A percentile compares a stretch with the other conserved stretches of the same genome.
These are phyloP conservation scores for Clamator glandarius DNA, from an alignment of 2,797 vertebrate genomes.

Conservation along the genomic window DNA sequence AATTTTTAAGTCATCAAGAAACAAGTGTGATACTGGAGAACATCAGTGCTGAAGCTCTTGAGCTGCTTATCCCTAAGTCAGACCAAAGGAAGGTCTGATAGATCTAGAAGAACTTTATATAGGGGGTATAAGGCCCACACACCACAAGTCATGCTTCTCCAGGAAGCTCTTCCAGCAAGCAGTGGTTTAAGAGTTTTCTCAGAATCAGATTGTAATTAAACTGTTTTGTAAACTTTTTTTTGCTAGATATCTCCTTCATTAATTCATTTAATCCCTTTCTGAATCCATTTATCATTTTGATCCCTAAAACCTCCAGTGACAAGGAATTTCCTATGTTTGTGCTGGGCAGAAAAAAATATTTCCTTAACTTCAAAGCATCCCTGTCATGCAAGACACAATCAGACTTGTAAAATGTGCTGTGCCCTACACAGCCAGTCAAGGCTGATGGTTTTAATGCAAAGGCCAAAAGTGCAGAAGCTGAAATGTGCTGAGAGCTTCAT, in stretches of 20 bases:
- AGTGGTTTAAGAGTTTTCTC: neutral
- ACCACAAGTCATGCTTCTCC: neutral
- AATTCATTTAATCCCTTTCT: neutral
- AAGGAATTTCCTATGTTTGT: neutral
- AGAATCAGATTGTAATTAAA: neutral
- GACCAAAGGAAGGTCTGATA: neutral
- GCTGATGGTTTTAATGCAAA: neutral
- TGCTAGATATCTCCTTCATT: neutral
- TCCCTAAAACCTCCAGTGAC: neutral
- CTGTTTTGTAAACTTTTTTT: neutral
- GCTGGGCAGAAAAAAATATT: neutral
- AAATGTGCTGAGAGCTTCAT: neutral
- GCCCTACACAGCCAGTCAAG: neutral
- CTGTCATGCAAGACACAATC: neutral
- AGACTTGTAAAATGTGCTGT: neutral
- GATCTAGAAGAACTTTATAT: neutral
- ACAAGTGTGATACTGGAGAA: neutral
- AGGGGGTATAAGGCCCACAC: neutral
- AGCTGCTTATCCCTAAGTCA: neutral
- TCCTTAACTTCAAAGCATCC: neutral
- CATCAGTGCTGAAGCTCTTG: rapidly evolving
- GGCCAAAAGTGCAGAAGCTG: neutral
- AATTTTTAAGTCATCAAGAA: neutral
- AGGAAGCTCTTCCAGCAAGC: neutral
- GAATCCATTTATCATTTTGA: neutral